phyloP scores from a whole-genome alignment of 2,888 invertebrate genomes.

The Tridacna crocea region DNA sequence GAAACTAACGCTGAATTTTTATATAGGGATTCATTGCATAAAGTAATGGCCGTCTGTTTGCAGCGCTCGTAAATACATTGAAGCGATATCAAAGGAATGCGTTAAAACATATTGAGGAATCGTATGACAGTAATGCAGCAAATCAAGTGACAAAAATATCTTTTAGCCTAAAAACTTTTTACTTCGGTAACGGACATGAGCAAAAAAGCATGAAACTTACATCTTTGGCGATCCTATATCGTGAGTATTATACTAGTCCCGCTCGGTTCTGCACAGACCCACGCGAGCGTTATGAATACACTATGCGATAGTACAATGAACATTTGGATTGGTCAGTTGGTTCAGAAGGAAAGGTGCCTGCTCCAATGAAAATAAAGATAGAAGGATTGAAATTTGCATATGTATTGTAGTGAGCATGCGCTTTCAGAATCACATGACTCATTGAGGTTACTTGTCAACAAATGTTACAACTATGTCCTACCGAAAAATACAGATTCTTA shows the following conservation, averaged over 20 bases:
- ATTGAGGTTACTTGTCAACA: neutral
- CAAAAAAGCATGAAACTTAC: neutral
- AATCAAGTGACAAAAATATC: neutral
- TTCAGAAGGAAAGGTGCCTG: slow-evolving; percentile 70
- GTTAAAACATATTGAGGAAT: neutral
- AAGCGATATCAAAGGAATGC: neutral
- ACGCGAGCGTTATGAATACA: slow-evolving; percentile 64
- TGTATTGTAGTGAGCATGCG: slow-evolving; percentile 39
- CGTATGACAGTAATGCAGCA: neutral
- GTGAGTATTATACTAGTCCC: slow-evolving; percentile 5
- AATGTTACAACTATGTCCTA: no score
- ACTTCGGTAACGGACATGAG: no score
- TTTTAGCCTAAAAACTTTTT: no score
- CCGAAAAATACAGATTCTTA: no score
- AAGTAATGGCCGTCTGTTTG: slow-evolving; percentile 18
- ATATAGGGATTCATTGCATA: neutral
- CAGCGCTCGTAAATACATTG: neutral
- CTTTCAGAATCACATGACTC: neutral
- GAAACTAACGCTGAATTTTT: neutral
- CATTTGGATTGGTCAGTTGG: slow-evolving; percentile 74
- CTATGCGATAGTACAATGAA: slow-evolving; percentile 45
- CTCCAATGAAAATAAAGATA: slow-evolving; percentile 73
- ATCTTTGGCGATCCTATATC: neutral
- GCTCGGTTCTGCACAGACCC: slow-evolving; percentile 51
- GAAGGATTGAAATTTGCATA: slow-evolving; percentile 63